phyloP scores from a whole-genome alignment of 2,113 vertebrate species.

The Dolichallabes microphthalmus region DNA sequence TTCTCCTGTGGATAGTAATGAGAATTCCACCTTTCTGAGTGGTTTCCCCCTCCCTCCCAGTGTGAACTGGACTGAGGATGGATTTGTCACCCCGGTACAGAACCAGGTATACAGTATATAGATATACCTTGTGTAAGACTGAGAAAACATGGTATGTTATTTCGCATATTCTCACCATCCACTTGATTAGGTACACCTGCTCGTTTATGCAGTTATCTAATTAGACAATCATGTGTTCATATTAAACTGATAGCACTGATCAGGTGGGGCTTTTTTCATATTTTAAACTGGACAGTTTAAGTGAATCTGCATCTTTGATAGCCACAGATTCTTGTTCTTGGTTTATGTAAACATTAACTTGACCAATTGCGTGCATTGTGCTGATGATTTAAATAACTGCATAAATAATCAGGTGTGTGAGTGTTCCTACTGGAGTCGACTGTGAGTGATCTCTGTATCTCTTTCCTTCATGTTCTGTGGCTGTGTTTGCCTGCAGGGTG shows the following conservation, averaged over 20 bases:
- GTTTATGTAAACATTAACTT: too few relatives aligned
- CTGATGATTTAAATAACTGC: too few relatives aligned
- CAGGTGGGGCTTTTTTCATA: too few relatives aligned
- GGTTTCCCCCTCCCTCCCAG: slow-evolving; percentile 52
- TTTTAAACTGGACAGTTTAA: too few relatives aligned
- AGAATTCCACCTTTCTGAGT: background rate
- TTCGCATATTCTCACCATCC: background rate
- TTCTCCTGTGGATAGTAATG: background rate
- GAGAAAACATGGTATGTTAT: background rate
- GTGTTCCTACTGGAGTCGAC: background rate
- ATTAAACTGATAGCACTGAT: background rate
- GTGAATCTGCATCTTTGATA: too few relatives aligned
- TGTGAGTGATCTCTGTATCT: background rate
- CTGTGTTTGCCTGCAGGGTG: slow-evolving; percentile 63
- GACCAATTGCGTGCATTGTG: too few relatives aligned
- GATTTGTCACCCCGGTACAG: slow-evolving; percentile 77
- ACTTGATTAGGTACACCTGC: too few relatives aligned
- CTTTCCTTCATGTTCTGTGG: background rate
- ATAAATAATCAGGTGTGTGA: slow-evolving; percentile 6
- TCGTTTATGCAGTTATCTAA: too few relatives aligned
- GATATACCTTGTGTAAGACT: background rate
- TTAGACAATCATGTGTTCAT: background rate
- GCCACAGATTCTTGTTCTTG: too few relatives aligned
- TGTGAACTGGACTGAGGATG: slow-evolving; percentile 79
- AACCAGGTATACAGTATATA: slow-evolving; percentile 72